Base-by-base conservation (phyloP, 1,140 invertebrate genomes). In the Listronotus bonariensis region DNA sequence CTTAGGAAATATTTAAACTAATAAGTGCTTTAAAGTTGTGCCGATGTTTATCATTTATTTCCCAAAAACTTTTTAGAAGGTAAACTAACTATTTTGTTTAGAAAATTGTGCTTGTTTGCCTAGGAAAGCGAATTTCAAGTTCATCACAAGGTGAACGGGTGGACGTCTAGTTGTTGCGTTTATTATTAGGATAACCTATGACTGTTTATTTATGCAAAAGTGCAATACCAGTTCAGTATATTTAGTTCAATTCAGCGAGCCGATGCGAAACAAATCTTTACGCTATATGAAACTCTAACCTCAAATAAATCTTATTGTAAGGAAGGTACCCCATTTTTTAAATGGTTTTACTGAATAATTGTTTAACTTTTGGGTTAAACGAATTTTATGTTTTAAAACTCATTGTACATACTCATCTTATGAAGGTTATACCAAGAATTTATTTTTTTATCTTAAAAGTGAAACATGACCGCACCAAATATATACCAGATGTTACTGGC, bases 121-220 rank as follows among this genome's bases (percentile, higher is more conserved):
- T 60, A 68, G 65, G 67, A 71, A 73, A 73, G 73, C 67, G 69
- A 74, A 69, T 72, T 74, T 77, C 75, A 77, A 77, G 75, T 73
- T 70, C 75, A 75, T 59, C 65, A 71, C 75, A 77, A 77, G 75
- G 75, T 73, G 72, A 74, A 68, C 49, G 56, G 43, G 36, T 53
- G 64, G 54, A 61, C 49, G 57, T 18, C 56, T 48, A 65, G 53
- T 62, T 34, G 54, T 18, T 34, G 46, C 49, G 55, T 65, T 62
- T 70, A 70, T 70, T 65, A 68, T 62, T 70, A 70, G 69, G 67
- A 54, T 56, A 54, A 26, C 26, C 8, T 51, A 10, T 32, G 20
- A 20, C 40, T 58, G 51, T 64, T 68, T 61, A 53, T 65, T 63
- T 53, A 58, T 64, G 40, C 36, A 42, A 63, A 34, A 46, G 17